Evolutionary conservation across 2,888 invertebrate genomes (phyloP), one percentile per base, ranked within the genome.

Genomic region (Drosophila nigritarsus): DNA sequence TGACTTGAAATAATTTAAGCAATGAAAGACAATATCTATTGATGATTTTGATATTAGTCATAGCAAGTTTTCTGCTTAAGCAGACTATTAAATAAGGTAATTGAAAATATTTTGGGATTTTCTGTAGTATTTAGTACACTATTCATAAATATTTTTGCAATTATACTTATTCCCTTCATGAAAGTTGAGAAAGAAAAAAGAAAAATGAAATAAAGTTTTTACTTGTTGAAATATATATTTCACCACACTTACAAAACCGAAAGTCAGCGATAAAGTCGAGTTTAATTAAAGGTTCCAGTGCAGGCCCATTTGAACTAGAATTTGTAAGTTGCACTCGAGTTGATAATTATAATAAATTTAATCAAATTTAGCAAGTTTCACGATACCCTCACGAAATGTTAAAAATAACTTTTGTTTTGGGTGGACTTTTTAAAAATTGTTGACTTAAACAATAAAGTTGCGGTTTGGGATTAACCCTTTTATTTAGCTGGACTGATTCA

Each of bases 401-500:
- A 38, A 55, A 20, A 38, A 2, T 9, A 27, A 38, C 27, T 36
- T 54, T n/a, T 7, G 18, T 15, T 20, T 45, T 20, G 13, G 2
- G 3, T 6, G 18, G 13, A 18, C 24, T 18, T 34, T 2, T 13
- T 4, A 32, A 18, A 32, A 34, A 9, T 38, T 3, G 18, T n/a
- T 18, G 2, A 15, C 29, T 38, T 11, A 0, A 20, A 15, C 29
- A 20, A 11, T n/a, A 42, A 50, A 20, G 3, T 24, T 20, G 1
- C 13, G 7, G 20, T 32, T 36, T 13, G n/a, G 1, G 27, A 13
- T 7, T 29, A 13, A 13, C 2, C 7, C 24, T 38, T 40, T 2
- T 29, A 11, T 6, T 53, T 24, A n/a, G 29, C 29, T 30, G 5
- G 15, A 18, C 45, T 65, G 60, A 68, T 40, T 80, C 62, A 72